These are phyloP conservation scores for Clistopyga incitator DNA, from an alignment of 2,888 invertebrate genomes.

Conservation along the genomic window DNA sequence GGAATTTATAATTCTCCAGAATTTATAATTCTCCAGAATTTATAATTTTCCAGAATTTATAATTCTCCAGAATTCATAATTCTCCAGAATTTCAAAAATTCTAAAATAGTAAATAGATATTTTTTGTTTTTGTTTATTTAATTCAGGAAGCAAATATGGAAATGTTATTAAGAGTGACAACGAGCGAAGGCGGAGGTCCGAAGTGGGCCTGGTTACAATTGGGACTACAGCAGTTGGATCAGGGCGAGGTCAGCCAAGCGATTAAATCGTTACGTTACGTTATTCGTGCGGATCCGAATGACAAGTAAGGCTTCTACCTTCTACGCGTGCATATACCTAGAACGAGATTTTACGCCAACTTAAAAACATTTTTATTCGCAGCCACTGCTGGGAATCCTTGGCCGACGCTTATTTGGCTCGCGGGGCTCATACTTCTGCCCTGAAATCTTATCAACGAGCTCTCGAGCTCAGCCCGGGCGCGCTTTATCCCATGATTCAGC, in stretches of 20 bases:
- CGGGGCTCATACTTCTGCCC: conserved; percentile 95
- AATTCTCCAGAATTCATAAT: no score
- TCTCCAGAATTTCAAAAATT: no score
- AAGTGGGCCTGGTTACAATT: conserved; percentile 94
- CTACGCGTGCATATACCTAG: background rate
- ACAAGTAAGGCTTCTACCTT: conserved; percentile 85
- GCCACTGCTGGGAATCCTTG: conserved; percentile 93
- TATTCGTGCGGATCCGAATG: conserved; percentile 88
- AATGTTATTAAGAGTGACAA: conserved; percentile 86
- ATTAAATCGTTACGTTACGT: conserved; percentile 91
- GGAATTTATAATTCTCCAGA: no score
- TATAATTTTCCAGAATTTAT: no score
- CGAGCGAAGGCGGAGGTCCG: conserved; percentile 84
- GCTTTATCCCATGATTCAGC: conserved; percentile 90
- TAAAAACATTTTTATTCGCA: conserved; percentile 70
- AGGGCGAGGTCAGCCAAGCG: conserved; percentile 90
- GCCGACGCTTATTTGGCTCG: conserved; percentile 95
- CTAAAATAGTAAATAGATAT: no score
- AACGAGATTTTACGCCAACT: background rate
- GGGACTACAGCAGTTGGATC: conserved; percentile 92
- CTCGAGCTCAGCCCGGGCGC: conserved; percentile 88
- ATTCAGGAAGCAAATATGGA: conserved; percentile 88
- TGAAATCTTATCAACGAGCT: conserved; percentile 93
- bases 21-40: no score
- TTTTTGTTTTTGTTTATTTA: conserved; percentile 61